A percentile compares a stretch with the other conserved stretches of the same genome.
Evolutionary conservation across 2,113 vertebrate genomes (phyloP).

Genomic region (Caretta caretta): DNA sequence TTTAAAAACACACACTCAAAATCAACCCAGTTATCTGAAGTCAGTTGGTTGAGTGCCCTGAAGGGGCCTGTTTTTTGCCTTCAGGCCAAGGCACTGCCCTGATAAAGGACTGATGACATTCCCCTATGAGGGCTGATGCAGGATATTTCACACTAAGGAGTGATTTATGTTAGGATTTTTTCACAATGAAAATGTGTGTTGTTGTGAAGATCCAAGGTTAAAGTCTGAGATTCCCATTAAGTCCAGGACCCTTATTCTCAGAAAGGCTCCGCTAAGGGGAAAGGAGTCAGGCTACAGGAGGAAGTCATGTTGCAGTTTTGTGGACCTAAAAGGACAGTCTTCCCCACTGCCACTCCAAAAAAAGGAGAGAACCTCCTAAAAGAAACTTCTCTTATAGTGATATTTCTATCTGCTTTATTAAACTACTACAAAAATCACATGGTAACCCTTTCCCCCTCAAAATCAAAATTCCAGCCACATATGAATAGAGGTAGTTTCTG

Average conservation of each 20-base stretch:
- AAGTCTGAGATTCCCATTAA: neutral
- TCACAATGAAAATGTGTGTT: neutral
- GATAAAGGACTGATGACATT: neutral
- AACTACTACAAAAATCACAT: neutral
- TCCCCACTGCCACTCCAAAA: neutral
- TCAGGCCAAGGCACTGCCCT: neutral
- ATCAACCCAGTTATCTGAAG: neutral
- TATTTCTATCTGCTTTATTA: neutral
- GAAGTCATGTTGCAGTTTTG: neutral
- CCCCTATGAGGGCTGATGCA: accelerated
- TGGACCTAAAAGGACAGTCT: neutral
- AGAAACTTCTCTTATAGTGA: neutral
- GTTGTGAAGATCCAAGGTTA: neutral
- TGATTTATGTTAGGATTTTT: neutral
- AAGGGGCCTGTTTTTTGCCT: neutral
- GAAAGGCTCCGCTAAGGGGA: neutral
- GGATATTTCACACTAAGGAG: neutral
- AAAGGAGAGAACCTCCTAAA: neutral
- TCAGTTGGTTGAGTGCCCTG: neutral
- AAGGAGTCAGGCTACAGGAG: neutral
- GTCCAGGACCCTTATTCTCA: neutral
- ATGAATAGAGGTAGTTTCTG: neutral
- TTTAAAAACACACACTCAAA: neutral
- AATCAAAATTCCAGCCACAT: neutral
- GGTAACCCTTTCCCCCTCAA: neutral